These are phyloP conservation scores for Manis crassicaudata DNA, from an alignment of 2,797 vertebrate species.

Conservation along the genomic window DNA sequence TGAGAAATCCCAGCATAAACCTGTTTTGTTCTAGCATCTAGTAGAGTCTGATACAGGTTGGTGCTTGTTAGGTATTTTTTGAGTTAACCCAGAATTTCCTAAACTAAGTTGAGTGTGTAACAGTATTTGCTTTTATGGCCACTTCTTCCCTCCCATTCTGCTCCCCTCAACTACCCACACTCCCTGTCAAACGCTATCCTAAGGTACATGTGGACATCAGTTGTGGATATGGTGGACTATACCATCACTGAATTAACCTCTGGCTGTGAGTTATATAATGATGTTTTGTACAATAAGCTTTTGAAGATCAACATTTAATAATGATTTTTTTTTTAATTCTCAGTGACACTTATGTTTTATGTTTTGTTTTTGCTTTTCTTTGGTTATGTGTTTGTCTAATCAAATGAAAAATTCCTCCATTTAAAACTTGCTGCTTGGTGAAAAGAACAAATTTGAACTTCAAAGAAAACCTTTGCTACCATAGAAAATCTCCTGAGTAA, in stretches of 20 bases:
- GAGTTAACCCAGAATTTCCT: background rate
- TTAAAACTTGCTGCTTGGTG: conserved; percentile 40
- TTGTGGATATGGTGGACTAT: background rate
- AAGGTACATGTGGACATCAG: background rate
- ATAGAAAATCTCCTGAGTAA: background rate
- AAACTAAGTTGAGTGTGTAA: background rate
- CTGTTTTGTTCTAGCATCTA: background rate
- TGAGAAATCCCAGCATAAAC: background rate
- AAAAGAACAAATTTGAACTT: conserved; percentile 12
- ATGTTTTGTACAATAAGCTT: background rate
- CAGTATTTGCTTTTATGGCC: background rate
- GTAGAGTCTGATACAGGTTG: background rate
- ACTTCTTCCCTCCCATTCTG: background rate
- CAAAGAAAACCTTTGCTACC: conserved; percentile 16
- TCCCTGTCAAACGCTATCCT: background rate
- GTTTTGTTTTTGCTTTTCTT: background rate
- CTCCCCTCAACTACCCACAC: background rate
- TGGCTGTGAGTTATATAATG: background rate
- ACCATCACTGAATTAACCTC: background rate
- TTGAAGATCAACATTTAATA: conserved; percentile 1
- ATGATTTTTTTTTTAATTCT: background rate
- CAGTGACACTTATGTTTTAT: background rate
- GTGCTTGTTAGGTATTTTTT: conserved; percentile 8
- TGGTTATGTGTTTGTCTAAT: background rate
- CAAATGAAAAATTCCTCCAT: conserved; percentile 10